Evolutionary conservation across 2,113 vertebrate species (phyloP).

Genomic region (Lagopus leucura): DNA sequence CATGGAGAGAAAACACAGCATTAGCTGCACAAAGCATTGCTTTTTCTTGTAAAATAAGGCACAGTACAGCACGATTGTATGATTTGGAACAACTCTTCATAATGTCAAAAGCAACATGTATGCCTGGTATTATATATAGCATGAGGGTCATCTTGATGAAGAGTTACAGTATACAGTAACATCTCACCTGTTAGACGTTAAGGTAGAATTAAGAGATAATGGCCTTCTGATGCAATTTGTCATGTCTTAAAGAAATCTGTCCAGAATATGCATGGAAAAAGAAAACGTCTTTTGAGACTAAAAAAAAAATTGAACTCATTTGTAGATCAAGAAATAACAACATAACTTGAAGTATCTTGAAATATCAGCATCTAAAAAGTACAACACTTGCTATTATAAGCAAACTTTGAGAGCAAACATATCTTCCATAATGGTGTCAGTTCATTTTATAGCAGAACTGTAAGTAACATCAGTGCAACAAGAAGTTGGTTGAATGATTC

Average conservation of each 20-base stretch:
- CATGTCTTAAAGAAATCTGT: not conserved
- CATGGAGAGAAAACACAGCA: not conserved
- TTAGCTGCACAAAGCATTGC: slow-evolving; percentile 5
- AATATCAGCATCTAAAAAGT: not conserved
- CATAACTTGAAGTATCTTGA: not conserved
- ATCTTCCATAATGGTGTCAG: not conserved
- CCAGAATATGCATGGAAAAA: not conserved
- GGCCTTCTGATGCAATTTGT: not conserved
- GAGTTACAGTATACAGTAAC: not conserved
- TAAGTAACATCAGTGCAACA: not conserved
- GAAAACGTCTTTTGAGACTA: not conserved
- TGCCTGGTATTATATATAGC: not conserved
- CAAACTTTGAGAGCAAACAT: not conserved
- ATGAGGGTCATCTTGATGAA: not conserved
- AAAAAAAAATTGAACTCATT: not conserved
- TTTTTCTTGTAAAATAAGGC: slow-evolving; percentile 24
- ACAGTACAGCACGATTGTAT: not conserved
- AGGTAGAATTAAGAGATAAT: not conserved
- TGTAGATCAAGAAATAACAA: not conserved
- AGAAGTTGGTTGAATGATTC: not conserved
- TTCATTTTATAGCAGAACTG: not conserved
- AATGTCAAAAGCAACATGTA: not conserved
- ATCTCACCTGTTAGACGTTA: not conserved
- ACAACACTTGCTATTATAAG: not conserved
- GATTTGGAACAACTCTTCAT: not conserved